phyloP scores from a whole-genome alignment of 2,113 vertebrate genomes.

The Rhinoptilus africanus region DNA sequence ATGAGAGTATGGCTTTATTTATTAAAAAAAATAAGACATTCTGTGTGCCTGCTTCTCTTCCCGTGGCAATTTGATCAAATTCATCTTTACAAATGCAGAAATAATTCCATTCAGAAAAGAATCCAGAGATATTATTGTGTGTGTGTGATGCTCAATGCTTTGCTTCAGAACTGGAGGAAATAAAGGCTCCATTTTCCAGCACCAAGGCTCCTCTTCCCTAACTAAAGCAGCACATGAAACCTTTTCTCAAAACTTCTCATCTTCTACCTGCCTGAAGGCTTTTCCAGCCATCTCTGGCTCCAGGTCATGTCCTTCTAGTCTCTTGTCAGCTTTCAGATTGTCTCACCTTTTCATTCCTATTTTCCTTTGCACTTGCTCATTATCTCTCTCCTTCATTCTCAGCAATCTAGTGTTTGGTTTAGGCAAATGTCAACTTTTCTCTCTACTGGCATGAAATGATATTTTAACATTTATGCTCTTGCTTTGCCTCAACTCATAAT shows the following conservation, averaged over 20 bases:
- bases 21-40: background rate
- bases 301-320: slow-evolving; percentile 22
- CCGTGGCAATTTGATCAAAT: slow-evolving; percentile 40
- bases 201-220: background rate
- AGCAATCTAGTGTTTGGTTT: slow-evolving; percentile 38
- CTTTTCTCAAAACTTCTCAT: slow-evolving; percentile 12
- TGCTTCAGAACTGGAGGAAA: background rate
- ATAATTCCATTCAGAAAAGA: slow-evolving; percentile 33
- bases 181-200: background rate
- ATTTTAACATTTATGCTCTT: slow-evolving; percentile 54
- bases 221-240: background rate
- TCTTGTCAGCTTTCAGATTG: slow-evolving; percentile 44
- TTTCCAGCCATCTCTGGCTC: background rate
- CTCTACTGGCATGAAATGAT: slow-evolving; percentile 28
- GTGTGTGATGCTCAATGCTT: background rate
- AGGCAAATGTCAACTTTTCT: slow-evolving; percentile 62
- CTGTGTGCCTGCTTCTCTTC: slow-evolving; percentile 29
- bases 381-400: slow-evolving; percentile 37
- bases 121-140: background rate
- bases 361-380: slow-evolving; percentile 38
- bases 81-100: slow-evolving; percentile 44
- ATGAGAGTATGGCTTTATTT: background rate
- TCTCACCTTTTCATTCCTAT: slow-evolving; percentile 51
- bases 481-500: slow-evolving; percentile 30
- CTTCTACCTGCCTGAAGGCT: background rate